Conservation (phyloP, 2,113 vertebrate species). For the Zosterops lateralis region DNA sequence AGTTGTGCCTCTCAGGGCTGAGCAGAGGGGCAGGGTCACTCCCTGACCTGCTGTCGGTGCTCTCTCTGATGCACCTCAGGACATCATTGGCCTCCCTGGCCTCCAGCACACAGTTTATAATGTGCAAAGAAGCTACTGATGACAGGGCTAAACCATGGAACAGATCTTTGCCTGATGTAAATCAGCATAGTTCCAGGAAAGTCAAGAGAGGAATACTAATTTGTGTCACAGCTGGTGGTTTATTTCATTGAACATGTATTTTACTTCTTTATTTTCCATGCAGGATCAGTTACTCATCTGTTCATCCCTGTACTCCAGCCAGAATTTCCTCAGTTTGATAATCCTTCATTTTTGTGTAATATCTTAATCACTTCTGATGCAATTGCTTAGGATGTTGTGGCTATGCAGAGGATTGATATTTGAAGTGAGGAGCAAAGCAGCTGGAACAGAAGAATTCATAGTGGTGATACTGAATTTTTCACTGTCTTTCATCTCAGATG, state of each 20-base stretch:
- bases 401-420: not conserved
- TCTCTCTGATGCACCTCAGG: not conserved
- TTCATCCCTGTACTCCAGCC: not conserved
- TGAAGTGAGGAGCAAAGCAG: not conserved
- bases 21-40: not conserved
- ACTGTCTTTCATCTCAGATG: not conserved
- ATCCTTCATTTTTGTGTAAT: not conserved
- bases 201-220: not conserved
- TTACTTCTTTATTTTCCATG: not conserved
- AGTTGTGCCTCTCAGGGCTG: not conserved
- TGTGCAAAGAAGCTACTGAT: not conserved
- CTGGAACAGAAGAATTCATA: not conserved
- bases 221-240: not conserved
- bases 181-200: not conserved
- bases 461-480: not conserved
- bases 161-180: not conserved
- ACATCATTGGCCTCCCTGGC: not conserved
- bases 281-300: constrained; percentile 1
- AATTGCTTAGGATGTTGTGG: not conserved
- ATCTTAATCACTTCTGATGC: constrained; percentile 3
- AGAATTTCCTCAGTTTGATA: constrained; percentile 7
- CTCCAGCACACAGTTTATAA: not conserved
- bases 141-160: not conserved
- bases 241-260: not conserved
- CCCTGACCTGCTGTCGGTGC: not conserved